These are phyloP conservation scores for Gonocerus acuteangulatus DNA, from an alignment of 2,888 invertebrate genomes.

Conservation along the genomic window DNA sequence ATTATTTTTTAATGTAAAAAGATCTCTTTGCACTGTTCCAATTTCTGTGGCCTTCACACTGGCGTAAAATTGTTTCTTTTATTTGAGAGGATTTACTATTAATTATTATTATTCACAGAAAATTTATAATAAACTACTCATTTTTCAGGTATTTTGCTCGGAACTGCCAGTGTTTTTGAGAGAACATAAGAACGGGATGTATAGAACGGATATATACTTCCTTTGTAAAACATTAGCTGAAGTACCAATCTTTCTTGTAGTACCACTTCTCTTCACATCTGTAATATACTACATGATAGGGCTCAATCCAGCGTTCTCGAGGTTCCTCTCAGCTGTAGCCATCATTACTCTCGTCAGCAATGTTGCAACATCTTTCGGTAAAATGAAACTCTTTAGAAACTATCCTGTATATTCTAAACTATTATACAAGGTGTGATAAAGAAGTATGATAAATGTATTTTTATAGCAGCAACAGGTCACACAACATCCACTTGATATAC, in stretches of 20 bases:
- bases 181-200: slow-evolving; percentile 84
- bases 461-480: no score
- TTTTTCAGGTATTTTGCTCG: slow-evolving; percentile 75
- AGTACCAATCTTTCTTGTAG: slow-evolving; percentile 72
- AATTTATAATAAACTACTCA: no score
- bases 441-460: no score
- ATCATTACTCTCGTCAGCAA: slow-evolving; percentile 78
- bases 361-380: slow-evolving; percentile 81
- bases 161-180: slow-evolving; percentile 83
- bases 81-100: no score
- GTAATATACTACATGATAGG: slow-evolving; percentile 87
- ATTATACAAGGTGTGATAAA: no score
- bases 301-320: slow-evolving; percentile 60
- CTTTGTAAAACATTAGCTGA: slow-evolving; percentile 85
- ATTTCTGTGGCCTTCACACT: no score
- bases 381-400: slow-evolving; percentile 42
- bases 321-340: slow-evolving; percentile 62
- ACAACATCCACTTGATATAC: no score
- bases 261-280: slow-evolving; percentile 73
- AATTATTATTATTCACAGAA: no score
- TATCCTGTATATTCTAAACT: no score
- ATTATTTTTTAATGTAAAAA: no score
- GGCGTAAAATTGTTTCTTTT: no score
- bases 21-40: no score
- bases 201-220: slow-evolving; percentile 84